These are phyloP conservation scores for Vanessa cardui DNA, from an alignment of 2,888 invertebrate genomes.

Conservation along the genomic window DNA sequence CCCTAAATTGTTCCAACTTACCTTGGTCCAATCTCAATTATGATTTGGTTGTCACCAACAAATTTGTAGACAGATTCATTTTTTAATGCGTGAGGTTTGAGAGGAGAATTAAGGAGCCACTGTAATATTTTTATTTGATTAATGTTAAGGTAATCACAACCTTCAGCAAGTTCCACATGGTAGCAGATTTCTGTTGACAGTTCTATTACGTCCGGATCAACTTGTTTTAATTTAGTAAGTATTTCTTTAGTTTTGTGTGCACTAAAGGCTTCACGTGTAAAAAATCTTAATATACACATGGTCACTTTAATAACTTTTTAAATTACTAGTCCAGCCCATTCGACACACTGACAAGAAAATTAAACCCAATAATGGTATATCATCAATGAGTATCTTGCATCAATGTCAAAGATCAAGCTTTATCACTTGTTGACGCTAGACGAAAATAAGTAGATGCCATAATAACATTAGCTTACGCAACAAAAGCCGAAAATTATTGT, in stretches of 20 bases:
- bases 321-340: conserved; percentile 19
- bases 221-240: conserved; percentile 77
- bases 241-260: conserved; percentile 83
- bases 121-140: conserved; percentile 85
- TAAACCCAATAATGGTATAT: conserved; percentile 21
- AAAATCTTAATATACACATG: conserved; percentile 84
- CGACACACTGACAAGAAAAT: conserved; percentile 21
- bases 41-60: conserved; percentile 60
- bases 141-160: conserved; percentile 76
- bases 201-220: conserved; percentile 72
- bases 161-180: conserved; percentile 86
- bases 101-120: conserved; percentile 91
- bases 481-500: conserved; percentile 39
- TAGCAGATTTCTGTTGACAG: conserved; percentile 91
- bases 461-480: conserved; percentile 71
- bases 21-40: conserved; percentile 96
- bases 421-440: conserved; percentile 52
- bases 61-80: conserved; percentile 77
- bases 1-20: conserved; percentile 52
- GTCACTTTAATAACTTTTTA: not conserved
- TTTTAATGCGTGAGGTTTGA: conserved; percentile 83
- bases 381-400: conserved; percentile 60
- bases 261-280: conserved; percentile 84
- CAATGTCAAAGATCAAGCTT: conserved; percentile 73
- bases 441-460: conserved; percentile 60